A percentile compares a stretch with the other conserved stretches of the same genome.
phyloP scores from a whole-genome alignment of 1,140 invertebrate genomes.

The Drosophila rufa region DNA sequence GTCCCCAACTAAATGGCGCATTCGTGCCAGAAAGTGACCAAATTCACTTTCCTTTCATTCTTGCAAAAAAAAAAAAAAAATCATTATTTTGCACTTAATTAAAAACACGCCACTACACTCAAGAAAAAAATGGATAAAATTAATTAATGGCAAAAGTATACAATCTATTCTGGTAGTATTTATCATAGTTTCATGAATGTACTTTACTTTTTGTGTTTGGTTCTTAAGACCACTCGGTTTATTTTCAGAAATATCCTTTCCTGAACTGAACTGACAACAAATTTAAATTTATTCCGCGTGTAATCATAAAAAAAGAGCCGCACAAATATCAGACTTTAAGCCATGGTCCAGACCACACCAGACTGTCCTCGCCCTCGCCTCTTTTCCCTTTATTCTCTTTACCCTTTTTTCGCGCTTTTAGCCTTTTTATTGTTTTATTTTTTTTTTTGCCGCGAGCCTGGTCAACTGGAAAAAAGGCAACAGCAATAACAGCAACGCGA shows the following conservation, averaged over 20 bases:
- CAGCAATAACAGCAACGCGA: slow-evolving; percentile 30
- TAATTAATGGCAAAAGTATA: no score
- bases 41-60: slow-evolving; percentile 44
- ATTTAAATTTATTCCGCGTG: slow-evolving; percentile 11
- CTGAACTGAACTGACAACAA: not conserved
- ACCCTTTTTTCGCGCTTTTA: slow-evolving; percentile 42
- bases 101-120: slow-evolving; percentile 64
- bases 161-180: no score
- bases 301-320: slow-evolving; percentile 16
- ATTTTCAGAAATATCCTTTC: not conserved
- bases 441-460: slow-evolving; percentile 56
- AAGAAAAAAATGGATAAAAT: slow-evolving; percentile 7
- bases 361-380: not conserved
- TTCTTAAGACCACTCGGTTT: no score
- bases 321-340: slow-evolving; percentile 43
- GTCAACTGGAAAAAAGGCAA: slow-evolving; percentile 80
- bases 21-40: slow-evolving; percentile 37
- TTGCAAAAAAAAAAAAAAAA: slow-evolving; percentile 15
- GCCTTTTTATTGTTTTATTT: slow-evolving; percentile 33
- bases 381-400: slow-evolving; percentile 10
- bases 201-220: not conserved
- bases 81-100: slow-evolving; percentile 80
- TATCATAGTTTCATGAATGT: not conserved
- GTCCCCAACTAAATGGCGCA: slow-evolving; percentile 4
- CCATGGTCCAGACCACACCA: slow-evolving; percentile 23